phyloP scores from a whole-genome alignment of 2,797 vertebrate species.

The Coregonus ussuriensis region DNA sequence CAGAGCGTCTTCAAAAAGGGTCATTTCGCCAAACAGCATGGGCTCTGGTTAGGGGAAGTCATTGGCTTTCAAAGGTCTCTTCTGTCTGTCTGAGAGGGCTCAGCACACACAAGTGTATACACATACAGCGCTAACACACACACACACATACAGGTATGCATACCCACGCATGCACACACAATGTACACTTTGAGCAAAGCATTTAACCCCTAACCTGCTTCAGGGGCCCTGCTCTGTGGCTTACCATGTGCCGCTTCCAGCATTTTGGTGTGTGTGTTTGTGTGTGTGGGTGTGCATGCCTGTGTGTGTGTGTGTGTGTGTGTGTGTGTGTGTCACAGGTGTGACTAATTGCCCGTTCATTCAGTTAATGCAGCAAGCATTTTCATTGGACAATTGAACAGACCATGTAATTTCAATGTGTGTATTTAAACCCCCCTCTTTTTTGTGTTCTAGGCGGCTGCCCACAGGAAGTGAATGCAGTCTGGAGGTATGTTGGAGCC shows the following conservation, averaged over 20 bases:
- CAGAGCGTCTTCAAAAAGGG: slow-evolving; percentile 24
- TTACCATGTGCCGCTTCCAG: too few species aligned
- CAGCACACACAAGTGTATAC: not conserved
- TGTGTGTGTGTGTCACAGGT: not conserved
- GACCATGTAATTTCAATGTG: not conserved
- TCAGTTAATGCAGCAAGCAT: too few species aligned
- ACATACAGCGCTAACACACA: not conserved
- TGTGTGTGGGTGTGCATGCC: too few species aligned
- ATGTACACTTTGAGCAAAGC: not conserved
- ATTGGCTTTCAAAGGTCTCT: slow-evolving; percentile 14
- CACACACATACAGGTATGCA: not conserved
- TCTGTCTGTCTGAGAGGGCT: slow-evolving; percentile 2
- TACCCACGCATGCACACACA: not conserved
- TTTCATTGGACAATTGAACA: too few species aligned
- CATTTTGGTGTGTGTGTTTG: not conserved
- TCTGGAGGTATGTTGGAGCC: too few species aligned
- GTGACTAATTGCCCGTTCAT: too few species aligned
- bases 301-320: not conserved
- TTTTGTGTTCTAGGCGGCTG: too few species aligned
- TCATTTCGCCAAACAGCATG: slow-evolving; percentile 25
- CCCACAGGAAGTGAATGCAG: too few species aligned
- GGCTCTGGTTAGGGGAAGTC: slow-evolving; percentile 34
- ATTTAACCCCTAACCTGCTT: not conserved
- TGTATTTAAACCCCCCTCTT: not conserved
- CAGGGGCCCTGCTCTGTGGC: too few species aligned